phyloP scores from a whole-genome alignment of 2,888 invertebrate genomes.

The Trissolcus japonicus region DNA sequence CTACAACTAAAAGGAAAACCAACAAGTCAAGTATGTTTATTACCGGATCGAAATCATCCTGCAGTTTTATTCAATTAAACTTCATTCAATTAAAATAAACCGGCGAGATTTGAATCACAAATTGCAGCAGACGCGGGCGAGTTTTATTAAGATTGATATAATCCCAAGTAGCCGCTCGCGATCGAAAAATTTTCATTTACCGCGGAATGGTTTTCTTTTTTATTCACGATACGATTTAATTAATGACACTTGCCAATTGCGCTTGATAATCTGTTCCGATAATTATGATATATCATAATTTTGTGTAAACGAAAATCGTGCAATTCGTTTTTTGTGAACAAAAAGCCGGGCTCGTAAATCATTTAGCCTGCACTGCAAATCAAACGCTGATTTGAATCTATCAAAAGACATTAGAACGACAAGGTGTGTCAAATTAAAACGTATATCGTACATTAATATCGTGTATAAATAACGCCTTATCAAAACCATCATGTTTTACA shows the following conservation, averaged over 20 bases:
- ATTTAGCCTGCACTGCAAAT: background rate
- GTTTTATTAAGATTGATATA: conserved; percentile 13
- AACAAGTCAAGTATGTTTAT: conserved; percentile 5
- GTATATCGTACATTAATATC: background rate
- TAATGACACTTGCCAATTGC: conserved; percentile 12
- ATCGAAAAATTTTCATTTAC: background rate
- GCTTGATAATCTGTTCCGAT: conserved; percentile 2
- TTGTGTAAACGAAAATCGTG: conserved; percentile 5
- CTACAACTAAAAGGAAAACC: background rate
- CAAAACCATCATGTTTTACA: no score
- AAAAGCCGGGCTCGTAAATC: background rate
- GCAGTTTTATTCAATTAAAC: conserved; percentile 14
- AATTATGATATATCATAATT: conserved; percentile 20
- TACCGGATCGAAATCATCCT: background rate
- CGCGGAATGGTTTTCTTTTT: background rate
- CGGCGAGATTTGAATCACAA: conserved; percentile 11
- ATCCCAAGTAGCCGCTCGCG: background rate
- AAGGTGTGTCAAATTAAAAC: conserved; percentile 23
- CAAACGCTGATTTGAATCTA: conserved; percentile 24
- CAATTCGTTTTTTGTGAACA: conserved; percentile 5
- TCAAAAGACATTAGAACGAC: conserved; percentile 18
- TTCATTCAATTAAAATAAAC: conserved; percentile 16
- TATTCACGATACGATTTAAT: conserved; percentile 1
- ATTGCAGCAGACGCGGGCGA: conserved; percentile 4
- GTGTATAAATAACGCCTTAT: no score